Evolutionary conservation across 2,113 vertebrate species (phyloP).

Genomic region (Gadus macrocephalus): DNA sequence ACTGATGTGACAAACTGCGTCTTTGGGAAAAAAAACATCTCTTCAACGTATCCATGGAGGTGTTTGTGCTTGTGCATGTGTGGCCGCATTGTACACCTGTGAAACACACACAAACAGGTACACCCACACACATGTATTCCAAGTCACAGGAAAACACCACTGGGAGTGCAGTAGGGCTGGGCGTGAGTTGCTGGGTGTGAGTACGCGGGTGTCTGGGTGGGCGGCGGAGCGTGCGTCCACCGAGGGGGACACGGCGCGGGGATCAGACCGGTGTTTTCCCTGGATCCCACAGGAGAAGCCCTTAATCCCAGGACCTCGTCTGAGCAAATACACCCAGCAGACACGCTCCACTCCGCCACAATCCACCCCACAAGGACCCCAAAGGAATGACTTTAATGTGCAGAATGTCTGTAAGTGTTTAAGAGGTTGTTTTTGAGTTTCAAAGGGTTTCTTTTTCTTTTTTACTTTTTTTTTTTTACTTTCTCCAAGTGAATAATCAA

Average conservation of each 20-base stretch:
- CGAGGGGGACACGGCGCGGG: conserved; percentile 23
- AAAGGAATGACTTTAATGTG: conserved; percentile 21
- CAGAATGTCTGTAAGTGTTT: conserved; percentile 36
- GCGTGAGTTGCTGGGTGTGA: background rate
- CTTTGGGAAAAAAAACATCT: background rate
- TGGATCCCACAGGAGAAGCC: conserved; percentile 53
- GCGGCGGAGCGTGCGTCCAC: too few relatives aligned
- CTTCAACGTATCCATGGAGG: background rate
- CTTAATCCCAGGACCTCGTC: conserved; percentile 63
- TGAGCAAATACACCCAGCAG: conserved; percentile 62
- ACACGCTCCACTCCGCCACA: conserved; percentile 43
- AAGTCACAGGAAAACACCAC: too few relatives aligned
- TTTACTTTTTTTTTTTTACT: too few relatives aligned
- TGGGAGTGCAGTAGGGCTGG: too few relatives aligned
- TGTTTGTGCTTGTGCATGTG: conserved; percentile 5
- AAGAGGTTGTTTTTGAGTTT: conserved; percentile 25
- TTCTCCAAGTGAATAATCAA: too few relatives aligned
- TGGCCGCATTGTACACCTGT: too few relatives aligned
- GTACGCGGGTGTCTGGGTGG: too few relatives aligned
- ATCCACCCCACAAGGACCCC: conserved; percentile 43
- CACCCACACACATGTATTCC: too few relatives aligned
- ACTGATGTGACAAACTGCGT: background rate
- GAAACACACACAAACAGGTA: too few relatives aligned
- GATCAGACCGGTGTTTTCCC: conserved; percentile 61
- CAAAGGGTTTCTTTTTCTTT: too few relatives aligned